phyloP scores from a whole-genome alignment of 2,113 vertebrate genomes.

The Dicerorhinus sumatrensis region DNA sequence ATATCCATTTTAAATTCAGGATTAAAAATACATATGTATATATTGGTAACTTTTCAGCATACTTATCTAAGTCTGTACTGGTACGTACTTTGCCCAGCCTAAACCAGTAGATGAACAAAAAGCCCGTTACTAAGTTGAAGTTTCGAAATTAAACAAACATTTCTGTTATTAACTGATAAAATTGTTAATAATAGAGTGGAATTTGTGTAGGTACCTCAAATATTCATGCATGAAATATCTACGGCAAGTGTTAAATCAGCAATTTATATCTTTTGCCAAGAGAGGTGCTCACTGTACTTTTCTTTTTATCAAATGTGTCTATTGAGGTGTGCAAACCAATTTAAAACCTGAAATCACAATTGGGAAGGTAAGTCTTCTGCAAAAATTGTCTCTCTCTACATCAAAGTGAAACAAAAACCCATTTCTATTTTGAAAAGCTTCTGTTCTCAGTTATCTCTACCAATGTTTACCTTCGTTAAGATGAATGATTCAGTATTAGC shows the following conservation, averaged over 20 bases:
- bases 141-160: not conserved
- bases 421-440: constrained; percentile 33
- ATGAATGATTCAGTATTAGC: not conserved
- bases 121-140: not conserved
- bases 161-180: not conserved
- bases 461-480: not conserved
- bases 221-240: not conserved
- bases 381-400: not conserved
- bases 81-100: not conserved
- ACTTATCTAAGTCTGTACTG: not conserved
- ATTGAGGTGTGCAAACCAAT: not conserved
- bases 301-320: not conserved
- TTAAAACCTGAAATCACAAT: not conserved
- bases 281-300: not conserved
- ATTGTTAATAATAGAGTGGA: not conserved
- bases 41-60: not conserved
- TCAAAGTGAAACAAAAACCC: constrained; percentile 4
- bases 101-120: not conserved
- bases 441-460: not conserved
- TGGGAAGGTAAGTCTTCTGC: not conserved
- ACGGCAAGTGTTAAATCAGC: not conserved
- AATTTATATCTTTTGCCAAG: not conserved
- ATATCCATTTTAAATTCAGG: not conserved
- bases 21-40: not conserved
- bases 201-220: not conserved